phyloP scores from a whole-genome alignment of 1,140 invertebrate genomes.

The Medauroidea extradentata region DNA sequence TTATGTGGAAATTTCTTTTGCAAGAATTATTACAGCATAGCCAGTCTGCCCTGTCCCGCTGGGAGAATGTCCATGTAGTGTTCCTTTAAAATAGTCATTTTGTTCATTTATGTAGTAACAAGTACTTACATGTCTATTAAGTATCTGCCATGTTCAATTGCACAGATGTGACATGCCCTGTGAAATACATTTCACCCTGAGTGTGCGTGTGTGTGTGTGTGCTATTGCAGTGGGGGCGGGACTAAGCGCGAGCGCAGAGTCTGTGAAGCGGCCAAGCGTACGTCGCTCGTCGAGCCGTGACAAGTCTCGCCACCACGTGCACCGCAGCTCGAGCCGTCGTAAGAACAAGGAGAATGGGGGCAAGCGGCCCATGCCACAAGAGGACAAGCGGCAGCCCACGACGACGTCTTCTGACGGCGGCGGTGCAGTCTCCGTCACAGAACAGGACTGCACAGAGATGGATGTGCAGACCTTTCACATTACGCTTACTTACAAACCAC shows the following conservation, averaged over 20 bases:
- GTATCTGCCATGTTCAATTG: background rate
- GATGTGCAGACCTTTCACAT: constrained; percentile 59
- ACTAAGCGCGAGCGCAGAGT: constrained; percentile 63
- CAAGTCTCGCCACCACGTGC: constrained; percentile 55
- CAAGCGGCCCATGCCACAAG: background rate
- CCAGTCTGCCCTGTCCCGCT: background rate
- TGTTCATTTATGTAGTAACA: background rate
- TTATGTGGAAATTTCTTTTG: background rate
- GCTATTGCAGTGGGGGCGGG: constrained; percentile 40
- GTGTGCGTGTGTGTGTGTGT: no score
- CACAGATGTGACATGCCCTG: no score
- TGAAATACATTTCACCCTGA: no score
- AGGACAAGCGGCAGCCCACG: background rate
- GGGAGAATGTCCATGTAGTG: background rate
- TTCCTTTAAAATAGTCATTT: background rate
- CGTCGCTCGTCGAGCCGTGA: constrained; percentile 60
- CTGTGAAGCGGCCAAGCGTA: constrained; percentile 58
- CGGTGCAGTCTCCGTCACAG: constrained; percentile 21
- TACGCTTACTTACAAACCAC: constrained; percentile 60
- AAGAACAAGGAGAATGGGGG: constrained; percentile 61
- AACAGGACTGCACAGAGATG: constrained; percentile 52
- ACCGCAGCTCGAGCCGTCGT: constrained; percentile 60
- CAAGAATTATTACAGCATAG: background rate
- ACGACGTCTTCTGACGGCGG: constrained; percentile 17
- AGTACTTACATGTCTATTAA: background rate